phyloP scores from a whole-genome alignment of 2,797 vertebrate genomes.

The Poeciliopsis infans region DNA sequence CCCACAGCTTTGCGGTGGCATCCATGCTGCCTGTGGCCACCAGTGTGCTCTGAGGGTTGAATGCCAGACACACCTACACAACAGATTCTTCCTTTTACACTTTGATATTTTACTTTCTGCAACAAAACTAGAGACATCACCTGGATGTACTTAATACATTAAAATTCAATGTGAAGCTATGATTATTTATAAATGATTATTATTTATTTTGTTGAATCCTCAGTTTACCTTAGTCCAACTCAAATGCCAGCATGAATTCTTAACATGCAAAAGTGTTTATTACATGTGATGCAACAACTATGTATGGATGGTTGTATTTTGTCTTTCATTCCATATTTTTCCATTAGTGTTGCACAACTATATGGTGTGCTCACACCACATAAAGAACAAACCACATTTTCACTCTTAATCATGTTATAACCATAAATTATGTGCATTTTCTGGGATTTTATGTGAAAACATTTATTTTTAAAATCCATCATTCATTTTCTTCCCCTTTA shows the following conservation, averaged over 20 bases:
- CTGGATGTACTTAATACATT: neutral
- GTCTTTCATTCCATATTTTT: neutral
- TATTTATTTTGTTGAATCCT: slow-evolving; percentile 4
- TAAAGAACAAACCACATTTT: neutral
- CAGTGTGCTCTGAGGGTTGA: slow-evolving; percentile 93
- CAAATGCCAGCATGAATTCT: neutral
- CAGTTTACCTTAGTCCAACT: neutral
- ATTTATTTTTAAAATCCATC: neutral
- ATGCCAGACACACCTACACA: slow-evolving; percentile 91
- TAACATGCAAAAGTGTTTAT: slow-evolving; percentile 2
- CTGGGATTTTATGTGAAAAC: neutral
- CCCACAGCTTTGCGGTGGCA: slow-evolving; percentile 89
- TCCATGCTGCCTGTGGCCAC: slow-evolving; percentile 97
- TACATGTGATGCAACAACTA: neutral
- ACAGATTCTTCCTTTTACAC: slow-evolving; percentile 17
- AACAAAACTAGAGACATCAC: slow-evolving; percentile 1
- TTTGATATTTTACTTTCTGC: neutral
- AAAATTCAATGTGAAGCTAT: neutral
- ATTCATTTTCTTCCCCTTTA: neutral
- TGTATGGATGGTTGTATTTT: neutral
- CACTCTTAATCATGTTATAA: neutral
- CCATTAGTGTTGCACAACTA: neutral
- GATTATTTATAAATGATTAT: neutral
- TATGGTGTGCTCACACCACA: neutral
- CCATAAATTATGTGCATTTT: neutral